Percentiles rank a stretch among this genome's conserved stretches.
phyloP scores from a whole-genome alignment of 2,113 vertebrate species.

The Danio rerio region DNA sequence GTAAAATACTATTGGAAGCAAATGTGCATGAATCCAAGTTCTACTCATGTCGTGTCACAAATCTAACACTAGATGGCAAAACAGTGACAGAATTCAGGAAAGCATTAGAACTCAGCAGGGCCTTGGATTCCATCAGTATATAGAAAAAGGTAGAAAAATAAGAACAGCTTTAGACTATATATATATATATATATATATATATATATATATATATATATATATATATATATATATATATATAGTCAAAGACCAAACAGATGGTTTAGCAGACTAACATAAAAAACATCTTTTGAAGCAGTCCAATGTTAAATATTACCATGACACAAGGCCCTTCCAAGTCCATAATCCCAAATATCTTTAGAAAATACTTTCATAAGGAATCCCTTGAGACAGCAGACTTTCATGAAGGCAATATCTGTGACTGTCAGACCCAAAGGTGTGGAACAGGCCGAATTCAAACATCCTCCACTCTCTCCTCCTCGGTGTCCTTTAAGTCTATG shows the following conservation, averaged over 20 bases:
- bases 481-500: conserved; percentile 50
- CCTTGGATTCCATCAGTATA: conserved; percentile 10
- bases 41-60: not conserved
- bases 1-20: too few relatives aligned
- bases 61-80: conserved; percentile 55
- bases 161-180: not conserved
- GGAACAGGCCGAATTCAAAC: conserved; percentile 27
- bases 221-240: too few relatives aligned
- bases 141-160: not conserved
- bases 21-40: too few relatives aligned
- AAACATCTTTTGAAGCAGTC: not conserved
- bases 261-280: not conserved
- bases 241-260: not conserved
- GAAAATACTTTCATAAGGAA: not conserved
- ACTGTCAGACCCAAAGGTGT: not conserved
- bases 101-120: not conserved
- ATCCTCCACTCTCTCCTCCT: conserved; percentile 7
- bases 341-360: not conserved
- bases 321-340: not conserved
- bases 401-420: conserved; percentile 13
- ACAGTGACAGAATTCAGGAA: conserved; percentile 28
- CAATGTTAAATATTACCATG: not conserved
- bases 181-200: not conserved
- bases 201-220: not conserved
- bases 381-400: conserved; percentile 7